Conservation (phyloP, 1,140 invertebrate genomes). For the Platorchestia sp. region DNA sequence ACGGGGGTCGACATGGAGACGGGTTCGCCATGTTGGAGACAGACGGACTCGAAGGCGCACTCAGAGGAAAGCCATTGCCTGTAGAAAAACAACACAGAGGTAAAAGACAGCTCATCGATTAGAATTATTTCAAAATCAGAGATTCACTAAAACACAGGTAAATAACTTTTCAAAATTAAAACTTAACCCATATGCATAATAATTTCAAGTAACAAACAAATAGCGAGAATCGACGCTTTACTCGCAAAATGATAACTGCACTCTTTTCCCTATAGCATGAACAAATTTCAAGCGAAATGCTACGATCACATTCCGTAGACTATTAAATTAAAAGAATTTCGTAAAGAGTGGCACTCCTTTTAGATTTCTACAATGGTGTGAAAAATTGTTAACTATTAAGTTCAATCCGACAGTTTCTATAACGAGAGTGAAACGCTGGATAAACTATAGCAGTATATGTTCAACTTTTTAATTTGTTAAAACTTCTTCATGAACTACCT, state of each 20-base stretch:
- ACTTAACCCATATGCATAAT: background rate
- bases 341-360: background rate
- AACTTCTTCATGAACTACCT: too few species aligned
- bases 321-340: background rate
- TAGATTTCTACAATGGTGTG: too few species aligned
- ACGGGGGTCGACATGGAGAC: conserved; percentile 38
- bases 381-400: too few species aligned
- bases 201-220: background rate
- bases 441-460: too few species aligned
- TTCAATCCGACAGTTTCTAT: too few species aligned
- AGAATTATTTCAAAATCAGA: background rate
- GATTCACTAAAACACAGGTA: background rate
- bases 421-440: too few species aligned
- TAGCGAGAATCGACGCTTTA: background rate
- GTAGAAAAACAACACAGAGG: background rate
- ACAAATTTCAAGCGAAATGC: background rate
- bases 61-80: conserved; percentile 45
- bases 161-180: background rate
- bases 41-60: conserved; percentile 10
- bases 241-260: background rate
- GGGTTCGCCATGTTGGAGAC: conserved; percentile 12
- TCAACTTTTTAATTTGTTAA: too few species aligned
- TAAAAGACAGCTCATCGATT: background rate
- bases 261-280: background rate
- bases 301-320: background rate